phyloP scores from a whole-genome alignment of 2,797 vertebrate genomes.

The Jordanella pulchra region DNA sequence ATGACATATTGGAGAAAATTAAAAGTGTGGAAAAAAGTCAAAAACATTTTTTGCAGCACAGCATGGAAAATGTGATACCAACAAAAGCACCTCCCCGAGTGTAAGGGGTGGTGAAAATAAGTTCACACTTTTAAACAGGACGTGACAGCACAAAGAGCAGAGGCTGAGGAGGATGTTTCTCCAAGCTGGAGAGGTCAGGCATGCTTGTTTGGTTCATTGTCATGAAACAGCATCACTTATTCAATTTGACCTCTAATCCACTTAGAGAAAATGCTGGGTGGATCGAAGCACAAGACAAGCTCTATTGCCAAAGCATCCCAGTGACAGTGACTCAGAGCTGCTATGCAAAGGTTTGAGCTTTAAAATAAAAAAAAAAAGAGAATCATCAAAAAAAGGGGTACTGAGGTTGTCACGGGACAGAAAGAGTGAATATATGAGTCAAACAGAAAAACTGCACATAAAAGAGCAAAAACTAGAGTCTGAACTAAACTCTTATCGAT shows the following conservation, averaged over 20 bases:
- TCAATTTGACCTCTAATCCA: conserved; percentile 66
- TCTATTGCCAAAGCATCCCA: conserved; percentile 37
- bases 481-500: not conserved
- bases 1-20: conserved; percentile 18
- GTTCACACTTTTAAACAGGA: conserved; percentile 44
- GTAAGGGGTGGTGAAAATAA: conserved; percentile 45
- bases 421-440: not conserved
- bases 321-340: not conserved
- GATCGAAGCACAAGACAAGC: conserved; percentile 49
- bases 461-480: not conserved
- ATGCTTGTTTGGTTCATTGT: conserved; percentile 53
- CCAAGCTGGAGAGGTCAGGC: conserved; percentile 42
- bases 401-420: not conserved
- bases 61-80: conserved; percentile 55
- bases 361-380: not conserved
- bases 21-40: conserved; percentile 36
- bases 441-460: conserved; percentile 5
- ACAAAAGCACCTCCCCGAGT: conserved; percentile 32
- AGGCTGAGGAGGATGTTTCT: not conserved
- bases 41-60: conserved; percentile 31
- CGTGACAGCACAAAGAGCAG: conserved; percentile 9
- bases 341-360: not conserved
- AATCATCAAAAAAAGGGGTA: not conserved
- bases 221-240: conserved; percentile 61
- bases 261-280: conserved; percentile 41